phyloP scores from a whole-genome alignment of 2,888 invertebrate species.

The Selenia dentaria region DNA sequence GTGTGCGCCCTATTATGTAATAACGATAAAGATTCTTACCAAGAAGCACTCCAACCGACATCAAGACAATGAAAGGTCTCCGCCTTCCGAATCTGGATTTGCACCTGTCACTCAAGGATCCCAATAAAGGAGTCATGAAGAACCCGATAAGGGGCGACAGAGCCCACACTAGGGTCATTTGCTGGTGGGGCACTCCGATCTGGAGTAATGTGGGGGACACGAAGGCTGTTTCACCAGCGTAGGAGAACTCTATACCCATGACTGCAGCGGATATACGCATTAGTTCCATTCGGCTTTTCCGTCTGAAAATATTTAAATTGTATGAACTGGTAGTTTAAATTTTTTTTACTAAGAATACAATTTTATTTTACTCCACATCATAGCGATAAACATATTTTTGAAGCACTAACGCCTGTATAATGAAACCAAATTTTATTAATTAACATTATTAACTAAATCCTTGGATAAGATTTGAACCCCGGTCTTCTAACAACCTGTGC shows the following conservation, averaged over 20 bases:
- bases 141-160: conserved; percentile 97
- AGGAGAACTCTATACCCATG: conserved; percentile 98
- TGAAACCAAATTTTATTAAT: too few relatives aligned
- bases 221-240: conserved; percentile 98
- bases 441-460: too few relatives aligned
- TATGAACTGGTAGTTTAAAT: too few relatives aligned
- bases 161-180: conserved; percentile 98
- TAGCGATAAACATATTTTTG: too few relatives aligned
- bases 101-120: conserved; percentile 96
- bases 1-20: too few relatives aligned
- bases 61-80: conserved; percentile 95
- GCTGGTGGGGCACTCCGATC: conserved; percentile 95
- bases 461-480: too few relatives aligned
- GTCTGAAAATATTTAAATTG: conserved; percentile 71
- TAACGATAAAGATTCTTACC: too few relatives aligned
- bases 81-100: conserved; percentile 91
- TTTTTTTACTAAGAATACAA: too few relatives aligned
- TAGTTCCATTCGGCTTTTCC: conserved; percentile 91
- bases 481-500: too few relatives aligned
- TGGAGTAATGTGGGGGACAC: conserved; percentile 97
- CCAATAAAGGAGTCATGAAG: conserved; percentile 96
- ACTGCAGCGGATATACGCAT: conserved; percentile 96
- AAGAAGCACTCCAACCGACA: conserved; percentile 95
- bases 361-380: too few relatives aligned
- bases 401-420: too few relatives aligned